Conservation (phyloP, 2,113 vertebrate genomes). For the Cyprinodon tularosa region DNA sequence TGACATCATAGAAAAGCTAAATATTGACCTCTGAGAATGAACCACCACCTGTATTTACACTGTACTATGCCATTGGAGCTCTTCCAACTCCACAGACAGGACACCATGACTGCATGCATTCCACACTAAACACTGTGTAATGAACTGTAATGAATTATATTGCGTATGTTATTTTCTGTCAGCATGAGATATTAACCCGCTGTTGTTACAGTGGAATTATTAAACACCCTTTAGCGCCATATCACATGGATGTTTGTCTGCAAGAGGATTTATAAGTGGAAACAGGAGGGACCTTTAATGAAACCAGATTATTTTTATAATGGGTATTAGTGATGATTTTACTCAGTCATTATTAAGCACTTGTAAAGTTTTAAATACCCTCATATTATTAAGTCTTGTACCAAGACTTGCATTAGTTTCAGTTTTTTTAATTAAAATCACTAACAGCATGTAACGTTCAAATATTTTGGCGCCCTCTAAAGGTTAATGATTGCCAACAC, state of each 20-base stretch:
- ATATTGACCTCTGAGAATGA: not conserved
- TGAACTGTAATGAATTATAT: not conserved
- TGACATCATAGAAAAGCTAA: not conserved
- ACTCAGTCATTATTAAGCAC: too few relatives aligned
- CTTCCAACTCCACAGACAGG: not conserved
- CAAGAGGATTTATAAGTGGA: not conserved
- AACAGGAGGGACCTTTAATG: not conserved
- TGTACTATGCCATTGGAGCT: not conserved
- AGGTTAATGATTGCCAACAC: not conserved
- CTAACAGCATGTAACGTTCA: not conserved
- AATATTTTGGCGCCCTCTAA: not conserved
- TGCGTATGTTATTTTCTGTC: not conserved
- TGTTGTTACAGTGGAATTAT: not conserved
- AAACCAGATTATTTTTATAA: not conserved
- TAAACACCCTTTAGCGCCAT: not conserved
- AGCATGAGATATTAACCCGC: not conserved
- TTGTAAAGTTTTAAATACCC: not conserved
- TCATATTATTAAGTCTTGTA: not conserved
- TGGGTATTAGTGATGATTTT: not conserved
- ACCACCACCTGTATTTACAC: not conserved
- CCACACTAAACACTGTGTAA: not conserved
- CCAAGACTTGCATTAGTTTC: too few relatives aligned
- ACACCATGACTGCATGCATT: not conserved
- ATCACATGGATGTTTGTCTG: not conserved
- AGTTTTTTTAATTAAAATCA: not conserved